Conservation (phyloP, 2,888 invertebrate genomes). For the Drepana falcataria region DNA sequence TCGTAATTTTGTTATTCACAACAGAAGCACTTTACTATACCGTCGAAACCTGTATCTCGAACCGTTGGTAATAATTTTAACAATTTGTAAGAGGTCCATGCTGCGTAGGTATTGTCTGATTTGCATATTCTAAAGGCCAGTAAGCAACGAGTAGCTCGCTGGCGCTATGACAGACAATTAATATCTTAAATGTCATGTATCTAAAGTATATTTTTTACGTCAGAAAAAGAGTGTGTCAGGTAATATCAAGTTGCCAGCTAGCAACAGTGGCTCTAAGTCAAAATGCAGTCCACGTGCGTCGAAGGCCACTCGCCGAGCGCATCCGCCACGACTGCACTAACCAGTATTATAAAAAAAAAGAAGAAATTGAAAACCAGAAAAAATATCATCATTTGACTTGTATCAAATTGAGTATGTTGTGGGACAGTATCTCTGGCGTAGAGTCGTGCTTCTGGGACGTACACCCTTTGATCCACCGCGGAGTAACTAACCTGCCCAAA, state of each 20-base stretch:
- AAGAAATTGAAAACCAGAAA: constrained; percentile 39
- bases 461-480: constrained; percentile 43
- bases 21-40: constrained; percentile 18
- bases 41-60: constrained; percentile 23
- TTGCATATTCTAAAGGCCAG: constrained; percentile 23
- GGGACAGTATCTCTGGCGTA: not conserved
- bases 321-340: constrained; percentile 44
- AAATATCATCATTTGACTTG: constrained; percentile 33
- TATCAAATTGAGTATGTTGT: constrained; percentile 54
- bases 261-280: constrained; percentile 30
- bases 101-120: constrained; percentile 13
- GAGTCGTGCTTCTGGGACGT: constrained; percentile 28
- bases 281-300: constrained; percentile 57
- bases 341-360: constrained; percentile 49
- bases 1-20: constrained; percentile 39
- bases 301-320: constrained; percentile 49
- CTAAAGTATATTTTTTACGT: not conserved
- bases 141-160: constrained; percentile 7
- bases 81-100: constrained; percentile 14
- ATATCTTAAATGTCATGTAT: too few species aligned
- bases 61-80: constrained; percentile 10
- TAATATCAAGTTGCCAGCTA: constrained; percentile 23
- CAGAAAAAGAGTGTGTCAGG: not conserved
- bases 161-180: not conserved
- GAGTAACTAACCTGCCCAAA: constrained; percentile 43